Evolutionary conservation across 2,888 invertebrate genomes (phyloP).

Genomic region (Hymenopus coronatus): DNA sequence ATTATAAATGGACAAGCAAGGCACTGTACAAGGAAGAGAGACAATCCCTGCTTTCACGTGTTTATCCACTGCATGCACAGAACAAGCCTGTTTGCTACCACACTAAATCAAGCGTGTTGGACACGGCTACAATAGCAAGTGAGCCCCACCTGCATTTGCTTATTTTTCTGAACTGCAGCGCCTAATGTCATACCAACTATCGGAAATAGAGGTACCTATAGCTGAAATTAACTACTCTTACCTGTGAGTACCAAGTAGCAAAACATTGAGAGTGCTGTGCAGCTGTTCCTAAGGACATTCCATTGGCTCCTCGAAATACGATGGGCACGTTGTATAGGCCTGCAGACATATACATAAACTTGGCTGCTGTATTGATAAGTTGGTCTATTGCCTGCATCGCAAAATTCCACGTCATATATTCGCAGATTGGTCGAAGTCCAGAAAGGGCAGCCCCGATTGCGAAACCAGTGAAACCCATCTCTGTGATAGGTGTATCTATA

Average conservation of each 20-base stretch:
- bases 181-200: no score
- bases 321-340: slow-evolving; percentile 58
- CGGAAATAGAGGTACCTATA: not conserved
- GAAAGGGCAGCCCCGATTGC: slow-evolving; percentile 67
- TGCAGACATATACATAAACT: slow-evolving; percentile 69
- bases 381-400: slow-evolving; percentile 75
- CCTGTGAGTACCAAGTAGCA: slow-evolving; percentile 61
- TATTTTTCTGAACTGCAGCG: no score
- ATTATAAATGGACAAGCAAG: no score
- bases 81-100: no score
- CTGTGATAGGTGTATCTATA: slow-evolving; percentile 66
- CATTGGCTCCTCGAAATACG: slow-evolving; percentile 66
- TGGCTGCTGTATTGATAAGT: slow-evolving; percentile 66
- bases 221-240: slow-evolving; percentile 51
- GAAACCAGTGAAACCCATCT: slow-evolving; percentile 61
- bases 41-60: no score
- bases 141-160: no score
- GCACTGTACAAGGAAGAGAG: no score
- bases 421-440: slow-evolving; percentile 66
- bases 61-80: no score
- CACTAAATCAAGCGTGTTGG: no score
- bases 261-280: slow-evolving; percentile 68
- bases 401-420: slow-evolving; percentile 76
- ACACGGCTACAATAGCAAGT: no score
- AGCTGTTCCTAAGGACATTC: slow-evolving; percentile 59